These are phyloP conservation scores for Oncorhynchus tshawytscha DNA, from an alignment of 2,113 vertebrate species.

Conservation along the genomic window DNA sequence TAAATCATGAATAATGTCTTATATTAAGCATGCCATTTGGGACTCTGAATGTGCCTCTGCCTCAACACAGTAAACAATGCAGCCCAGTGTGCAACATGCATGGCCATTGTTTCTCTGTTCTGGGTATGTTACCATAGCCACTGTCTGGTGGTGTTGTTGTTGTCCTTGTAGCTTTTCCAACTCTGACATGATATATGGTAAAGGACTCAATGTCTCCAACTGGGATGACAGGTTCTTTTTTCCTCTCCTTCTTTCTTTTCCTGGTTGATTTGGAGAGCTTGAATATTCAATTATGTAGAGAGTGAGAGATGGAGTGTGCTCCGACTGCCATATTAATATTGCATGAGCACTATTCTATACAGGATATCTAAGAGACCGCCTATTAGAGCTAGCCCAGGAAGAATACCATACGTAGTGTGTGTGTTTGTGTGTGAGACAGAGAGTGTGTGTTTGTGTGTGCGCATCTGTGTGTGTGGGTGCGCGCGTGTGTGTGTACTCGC, in stretches of 20 bases:
- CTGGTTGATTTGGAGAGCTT: conserved; percentile 73
- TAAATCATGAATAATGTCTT: too few species aligned
- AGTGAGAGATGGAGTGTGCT: conserved; percentile 73
- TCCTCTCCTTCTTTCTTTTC: conserved; percentile 4
- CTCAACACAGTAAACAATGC: too few species aligned
- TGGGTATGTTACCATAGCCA: too few species aligned
- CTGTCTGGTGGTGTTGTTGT: conserved; percentile 22
- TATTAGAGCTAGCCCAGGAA: conserved; percentile 68
- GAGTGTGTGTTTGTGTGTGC: too few species aligned
- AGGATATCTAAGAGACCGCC: conserved; percentile 77
- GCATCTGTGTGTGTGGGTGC: background rate
- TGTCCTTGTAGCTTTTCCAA: conserved; percentile 50
- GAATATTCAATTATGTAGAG: conserved; percentile 79
- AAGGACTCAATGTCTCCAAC: conserved; percentile 55
- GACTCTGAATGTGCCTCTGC: too few species aligned
- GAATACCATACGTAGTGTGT: conserved; percentile 52
- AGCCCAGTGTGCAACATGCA: too few species aligned
- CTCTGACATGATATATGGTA: conserved; percentile 52
- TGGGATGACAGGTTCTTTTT: conserved; percentile 59
- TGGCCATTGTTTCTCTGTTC: too few species aligned
- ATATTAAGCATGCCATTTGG: too few species aligned
- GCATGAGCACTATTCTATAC: conserved; percentile 78
- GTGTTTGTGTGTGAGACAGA: background rate
- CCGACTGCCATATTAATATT: conserved; percentile 80
- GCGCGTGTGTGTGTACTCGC: too few species aligned